Percentiles rank a stretch among this genome's conserved stretches.
Conservation (phyloP, 2,113 vertebrate species). For the Falcunculus frontatus region DNA sequence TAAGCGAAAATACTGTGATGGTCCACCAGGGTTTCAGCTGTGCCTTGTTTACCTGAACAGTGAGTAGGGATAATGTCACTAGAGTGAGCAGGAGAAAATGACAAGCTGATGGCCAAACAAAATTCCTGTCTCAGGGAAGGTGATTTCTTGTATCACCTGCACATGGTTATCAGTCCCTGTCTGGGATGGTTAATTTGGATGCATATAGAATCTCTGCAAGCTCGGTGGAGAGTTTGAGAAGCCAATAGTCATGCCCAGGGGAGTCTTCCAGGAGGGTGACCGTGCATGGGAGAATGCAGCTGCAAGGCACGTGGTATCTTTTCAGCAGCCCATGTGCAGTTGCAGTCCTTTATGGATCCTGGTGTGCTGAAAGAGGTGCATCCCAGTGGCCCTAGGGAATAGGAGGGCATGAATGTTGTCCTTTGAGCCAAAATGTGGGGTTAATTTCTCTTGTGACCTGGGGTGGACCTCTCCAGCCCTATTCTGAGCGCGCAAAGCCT, state of each 20-base stretch:
- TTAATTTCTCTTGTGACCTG: neutral
- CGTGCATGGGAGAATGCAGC: neutral
- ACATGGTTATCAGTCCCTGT: neutral
- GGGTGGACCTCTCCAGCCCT: neutral
- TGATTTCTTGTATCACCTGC: neutral
- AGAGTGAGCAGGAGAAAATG: neutral
- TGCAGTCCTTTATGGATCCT: neutral
- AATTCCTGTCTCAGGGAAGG: neutral
- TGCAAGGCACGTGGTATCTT: neutral
- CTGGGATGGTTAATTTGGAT: neutral
- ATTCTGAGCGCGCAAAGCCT: neutral
- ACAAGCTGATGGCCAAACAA: neutral
- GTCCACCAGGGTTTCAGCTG: neutral
- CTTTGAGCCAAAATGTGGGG: neutral
- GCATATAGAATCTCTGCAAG: no score
- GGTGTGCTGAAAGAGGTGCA: neutral
- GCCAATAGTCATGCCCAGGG: no score
- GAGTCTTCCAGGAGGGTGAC: neutral
- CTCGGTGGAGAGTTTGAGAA: neutral
- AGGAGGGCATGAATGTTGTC: neutral
- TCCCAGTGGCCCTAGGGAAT: neutral
- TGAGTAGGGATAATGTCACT: neutral
- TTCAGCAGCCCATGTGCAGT: neutral
- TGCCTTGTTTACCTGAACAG: accelerated
- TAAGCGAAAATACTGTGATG: neutral